Evolutionary conservation across 2,113 vertebrate species (phyloP).

Genomic region (Dermatemys mawii): DNA sequence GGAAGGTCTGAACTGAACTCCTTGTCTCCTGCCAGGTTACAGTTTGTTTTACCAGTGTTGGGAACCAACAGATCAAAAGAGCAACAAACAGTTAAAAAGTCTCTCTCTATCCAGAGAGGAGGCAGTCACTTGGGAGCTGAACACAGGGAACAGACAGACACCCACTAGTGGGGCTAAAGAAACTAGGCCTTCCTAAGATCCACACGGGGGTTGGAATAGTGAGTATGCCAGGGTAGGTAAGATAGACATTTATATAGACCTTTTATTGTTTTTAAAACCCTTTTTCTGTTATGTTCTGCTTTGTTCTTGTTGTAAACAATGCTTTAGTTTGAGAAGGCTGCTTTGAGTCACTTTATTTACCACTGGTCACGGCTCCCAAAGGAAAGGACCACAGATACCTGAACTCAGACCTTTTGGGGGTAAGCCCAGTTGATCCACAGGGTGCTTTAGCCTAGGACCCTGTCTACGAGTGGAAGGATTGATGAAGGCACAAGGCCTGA

Average conservation of each 20-base stretch:
- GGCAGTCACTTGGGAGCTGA: constrained; percentile 1
- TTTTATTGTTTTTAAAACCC: neutral
- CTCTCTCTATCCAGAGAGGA: constrained; percentile 31
- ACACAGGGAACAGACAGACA: neutral
- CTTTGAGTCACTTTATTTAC: too few relatives aligned
- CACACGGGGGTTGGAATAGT: neutral
- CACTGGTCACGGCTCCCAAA: too few relatives aligned
- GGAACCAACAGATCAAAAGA: constrained; percentile 32
- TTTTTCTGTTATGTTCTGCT: too few relatives aligned
- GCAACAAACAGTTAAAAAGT: constrained; percentile 41
- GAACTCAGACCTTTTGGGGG: too few relatives aligned
- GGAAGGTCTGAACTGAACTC: constrained; percentile 19
- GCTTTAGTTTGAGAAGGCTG: too few relatives aligned
- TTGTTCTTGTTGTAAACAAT: too few relatives aligned
- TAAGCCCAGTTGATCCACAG: too few relatives aligned
- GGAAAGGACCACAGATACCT: too few relatives aligned
- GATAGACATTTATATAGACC: neutral
- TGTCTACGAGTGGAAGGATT: too few relatives aligned
- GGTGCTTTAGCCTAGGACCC: too few relatives aligned
- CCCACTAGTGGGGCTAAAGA: neutral
- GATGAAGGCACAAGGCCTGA: too few relatives aligned
- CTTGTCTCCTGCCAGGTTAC: neutral
- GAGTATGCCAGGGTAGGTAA: neutral
- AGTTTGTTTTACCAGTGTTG: neutral
- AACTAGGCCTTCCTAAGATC: neutral